Evolutionary conservation across 2,113 vertebrate genomes (phyloP), one percentile per base, ranked within the genome.

Genomic region (Oreochromis aureus): DNA sequence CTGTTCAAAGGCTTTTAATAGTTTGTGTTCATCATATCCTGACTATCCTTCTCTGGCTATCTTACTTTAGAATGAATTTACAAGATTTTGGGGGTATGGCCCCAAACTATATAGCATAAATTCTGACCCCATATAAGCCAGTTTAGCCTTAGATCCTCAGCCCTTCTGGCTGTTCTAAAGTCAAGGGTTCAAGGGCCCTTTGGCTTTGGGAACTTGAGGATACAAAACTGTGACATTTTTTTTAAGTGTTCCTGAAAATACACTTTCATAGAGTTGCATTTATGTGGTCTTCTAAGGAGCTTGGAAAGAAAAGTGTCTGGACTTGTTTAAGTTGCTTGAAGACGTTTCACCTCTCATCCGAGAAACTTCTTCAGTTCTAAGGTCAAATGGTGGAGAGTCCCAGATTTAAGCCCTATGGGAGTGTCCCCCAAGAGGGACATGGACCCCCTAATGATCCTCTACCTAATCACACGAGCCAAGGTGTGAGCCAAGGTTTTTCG

Each of bases 171-270:
- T 69, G 36, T 44, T 24, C 5, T 71, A 71, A 71, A 71, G 36
- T 44, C 66, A 71, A 8, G 4, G 2, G 7, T 16, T 71, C 7
- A 44, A 44, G 3, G n/a, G 66, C 36, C 12, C 27, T 59, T 59
- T 59, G 58, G 15, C 58, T 24, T 71, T 71, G 13, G 39, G 2
- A 44, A 9, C n/a, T 44, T 24, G 39, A 44, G 7, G 7, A 44
- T 71, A 16, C 5, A 44, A 48, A 66, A 39, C 18, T 0, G 1
- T n/a, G 18, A n/a, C 19, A 5, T 22, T 15, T 10, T 0, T 59
- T 59, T 41, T 22, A 69, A 41, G 3, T 71, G 66, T 15, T 41
- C 36, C 66, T 71, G 15, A 71, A 71, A 71, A 71, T 41, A 8
- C n/a, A 71, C 12, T 71, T 27, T 24, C 12, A 71, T 27, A 27